Evolutionary conservation across 2,797 vertebrate species (phyloP).

Genomic region (Manis pentadactyla): DNA sequence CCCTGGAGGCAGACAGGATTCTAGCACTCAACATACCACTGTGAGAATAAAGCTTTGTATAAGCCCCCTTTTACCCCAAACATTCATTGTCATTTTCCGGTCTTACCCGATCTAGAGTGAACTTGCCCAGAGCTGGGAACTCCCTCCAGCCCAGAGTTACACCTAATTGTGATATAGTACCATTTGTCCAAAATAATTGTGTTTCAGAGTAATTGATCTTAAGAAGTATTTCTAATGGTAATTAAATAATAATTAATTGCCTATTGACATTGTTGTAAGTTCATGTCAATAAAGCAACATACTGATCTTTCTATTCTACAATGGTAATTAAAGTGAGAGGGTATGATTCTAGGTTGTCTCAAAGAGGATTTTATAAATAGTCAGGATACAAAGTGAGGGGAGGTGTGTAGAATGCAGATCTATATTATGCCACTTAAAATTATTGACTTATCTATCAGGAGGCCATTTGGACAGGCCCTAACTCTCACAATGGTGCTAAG

Average conservation of each 20-base stretch:
- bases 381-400: neutral
- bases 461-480: neutral
- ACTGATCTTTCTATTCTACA: conserved; percentile 12
- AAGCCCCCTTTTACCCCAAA: too few relatives aligned
- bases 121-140: too few relatives aligned
- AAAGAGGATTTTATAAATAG: conserved; percentile 29
- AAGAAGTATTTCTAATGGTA: conserved; percentile 44
- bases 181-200: neutral
- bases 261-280: conserved; percentile 20
- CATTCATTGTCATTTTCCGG: too few relatives aligned
- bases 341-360: conserved; percentile 28
- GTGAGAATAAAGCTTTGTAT: too few relatives aligned
- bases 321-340: conserved; percentile 6
- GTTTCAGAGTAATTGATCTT: conserved; percentile 24
- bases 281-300: neutral
- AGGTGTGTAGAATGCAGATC: neutral
- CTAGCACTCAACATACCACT: too few relatives aligned
- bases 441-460: neutral
- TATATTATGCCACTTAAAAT: neutral
- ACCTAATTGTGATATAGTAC: neutral
- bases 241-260: conserved; percentile 35
- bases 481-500: neutral
- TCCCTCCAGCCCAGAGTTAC: too few relatives aligned
- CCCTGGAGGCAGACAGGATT: too few relatives aligned
- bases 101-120: too few relatives aligned